These are phyloP conservation scores for Laothoe populi DNA, from an alignment of 2,888 invertebrate species.

Conservation along the genomic window DNA sequence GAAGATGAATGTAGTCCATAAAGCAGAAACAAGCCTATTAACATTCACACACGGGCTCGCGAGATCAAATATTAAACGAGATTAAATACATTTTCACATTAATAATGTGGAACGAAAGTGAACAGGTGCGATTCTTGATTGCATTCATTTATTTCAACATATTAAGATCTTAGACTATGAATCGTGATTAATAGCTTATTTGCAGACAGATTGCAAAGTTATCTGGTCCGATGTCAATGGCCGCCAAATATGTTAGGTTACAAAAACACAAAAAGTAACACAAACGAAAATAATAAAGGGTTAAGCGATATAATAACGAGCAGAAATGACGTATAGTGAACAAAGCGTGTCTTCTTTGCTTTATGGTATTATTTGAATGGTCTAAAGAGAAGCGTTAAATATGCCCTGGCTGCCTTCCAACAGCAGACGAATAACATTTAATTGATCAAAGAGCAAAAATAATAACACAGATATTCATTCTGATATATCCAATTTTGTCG, in stretches of 20 bases:
- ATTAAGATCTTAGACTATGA: conserved; percentile 22
- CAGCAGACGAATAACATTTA: conserved; percentile 21
- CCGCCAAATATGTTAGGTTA: not conserved
- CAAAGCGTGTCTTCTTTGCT: not conserved
- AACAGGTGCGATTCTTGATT: conserved; percentile 21
- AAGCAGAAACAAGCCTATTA: not conserved
- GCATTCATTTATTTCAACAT: conserved; percentile 12
- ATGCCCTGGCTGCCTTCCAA: conserved; percentile 26
- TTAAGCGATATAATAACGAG: conserved; percentile 2
- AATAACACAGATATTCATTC: conserved; percentile 11
- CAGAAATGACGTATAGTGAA: not conserved
- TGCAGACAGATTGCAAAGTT: conserved; percentile 6
- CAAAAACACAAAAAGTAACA: not conserved
- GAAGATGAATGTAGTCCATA: too few relatives aligned
- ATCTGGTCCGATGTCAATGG: conserved; percentile 8
- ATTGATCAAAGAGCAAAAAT: conserved; percentile 24
- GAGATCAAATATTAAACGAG: conserved; percentile 16
- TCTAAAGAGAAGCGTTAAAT: not conserved
- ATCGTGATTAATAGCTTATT: conserved; percentile 11
- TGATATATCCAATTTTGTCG: not conserved
- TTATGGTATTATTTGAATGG: conserved; percentile 15
- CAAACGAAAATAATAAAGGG: not conserved
- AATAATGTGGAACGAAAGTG: conserved; percentile 19
- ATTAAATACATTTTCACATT: conserved; percentile 18
- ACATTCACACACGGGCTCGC: not conserved